Evolutionary conservation across 2,888 invertebrate genomes (phyloP).

Genomic region (Cetonia aurata): DNA sequence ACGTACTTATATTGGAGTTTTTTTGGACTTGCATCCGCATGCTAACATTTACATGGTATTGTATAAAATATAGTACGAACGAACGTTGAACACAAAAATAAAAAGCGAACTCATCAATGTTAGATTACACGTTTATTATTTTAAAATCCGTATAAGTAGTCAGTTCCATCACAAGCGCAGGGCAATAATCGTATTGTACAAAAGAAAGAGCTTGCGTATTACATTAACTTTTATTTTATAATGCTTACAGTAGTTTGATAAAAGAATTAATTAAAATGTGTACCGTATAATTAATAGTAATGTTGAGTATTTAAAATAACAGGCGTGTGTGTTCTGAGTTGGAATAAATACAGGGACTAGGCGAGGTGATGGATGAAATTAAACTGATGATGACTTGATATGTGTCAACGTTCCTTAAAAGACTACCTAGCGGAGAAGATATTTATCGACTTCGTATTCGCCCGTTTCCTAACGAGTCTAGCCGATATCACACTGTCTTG

Average conservation of each 20-base stretch:
- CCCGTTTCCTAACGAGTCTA: slow-evolving; percentile 78
- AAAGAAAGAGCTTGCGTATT: slow-evolving; percentile 24
- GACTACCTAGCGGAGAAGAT: slow-evolving; percentile 72
- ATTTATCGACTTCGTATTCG: slow-evolving; percentile 80
- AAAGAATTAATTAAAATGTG: slow-evolving; percentile 49
- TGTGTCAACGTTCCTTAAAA: slow-evolving; percentile 39
- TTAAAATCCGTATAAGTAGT: too few relatives aligned
- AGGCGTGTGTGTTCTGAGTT: slow-evolving; percentile 49
- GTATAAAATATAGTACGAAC: too few relatives aligned
- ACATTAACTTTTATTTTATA: slow-evolving; percentile 45
- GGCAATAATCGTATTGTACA: slow-evolving; percentile 2
- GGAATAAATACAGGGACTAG: slow-evolving; percentile 57
- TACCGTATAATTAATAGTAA: slow-evolving; percentile 39
- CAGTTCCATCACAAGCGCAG: too few relatives aligned
- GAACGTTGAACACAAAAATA: too few relatives aligned
- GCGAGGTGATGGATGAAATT: slow-evolving; percentile 54
- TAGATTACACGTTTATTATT: too few relatives aligned
- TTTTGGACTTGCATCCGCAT: too few relatives aligned
- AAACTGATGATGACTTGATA: slow-evolving; percentile 47
- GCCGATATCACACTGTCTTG: slow-evolving; percentile 85
- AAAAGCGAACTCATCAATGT: too few relatives aligned
- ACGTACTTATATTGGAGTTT: too few relatives aligned
- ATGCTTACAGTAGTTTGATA: slow-evolving; percentile 43
- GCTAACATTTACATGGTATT: too few relatives aligned
- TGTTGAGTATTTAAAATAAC: slow-evolving; percentile 51